phyloP scores from a whole-genome alignment of 2,888 invertebrate genomes.

The Cheilosia scutellata region DNA sequence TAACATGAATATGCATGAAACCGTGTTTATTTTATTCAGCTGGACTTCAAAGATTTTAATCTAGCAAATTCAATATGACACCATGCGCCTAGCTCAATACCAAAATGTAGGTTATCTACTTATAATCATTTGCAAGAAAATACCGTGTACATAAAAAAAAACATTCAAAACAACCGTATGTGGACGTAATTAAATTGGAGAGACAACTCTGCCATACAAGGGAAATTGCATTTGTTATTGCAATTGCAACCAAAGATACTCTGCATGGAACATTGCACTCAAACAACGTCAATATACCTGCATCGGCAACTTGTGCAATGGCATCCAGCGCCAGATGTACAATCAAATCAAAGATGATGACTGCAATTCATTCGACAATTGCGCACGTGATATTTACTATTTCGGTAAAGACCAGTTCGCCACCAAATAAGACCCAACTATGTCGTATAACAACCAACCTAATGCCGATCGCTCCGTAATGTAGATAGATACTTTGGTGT shows the following conservation, averaged over 20 bases:
- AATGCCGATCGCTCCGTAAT: neutral
- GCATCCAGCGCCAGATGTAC: neutral
- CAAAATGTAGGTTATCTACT: constrained; percentile 55
- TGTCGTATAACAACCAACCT: neutral
- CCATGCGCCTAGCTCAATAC: neutral
- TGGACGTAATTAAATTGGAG: constrained; percentile 10
- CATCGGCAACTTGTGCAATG: constrained; percentile 13
- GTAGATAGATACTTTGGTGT: too few species aligned
- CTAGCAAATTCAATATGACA: neutral
- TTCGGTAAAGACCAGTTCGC: constrained; percentile 59
- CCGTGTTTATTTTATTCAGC: too few species aligned
- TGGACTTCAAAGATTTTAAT: neutral
- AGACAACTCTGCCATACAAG: constrained; percentile 50
- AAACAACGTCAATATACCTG: constrained; percentile 24
- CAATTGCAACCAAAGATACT: constrained; percentile 33
- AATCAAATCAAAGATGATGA: constrained; percentile 15
- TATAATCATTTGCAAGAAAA: constrained; percentile 20
- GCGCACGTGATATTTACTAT: constrained; percentile 44
- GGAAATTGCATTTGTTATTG: constrained; percentile 38
- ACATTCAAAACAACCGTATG: constrained; percentile 10
- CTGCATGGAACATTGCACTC: constrained; percentile 36
- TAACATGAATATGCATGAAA: too few species aligned
- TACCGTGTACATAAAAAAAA: constrained; percentile 20
- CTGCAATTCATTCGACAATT: constrained; percentile 21
- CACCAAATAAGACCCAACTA: constrained; percentile 15